phyloP scores from a whole-genome alignment of 2,797 vertebrate species.

The Rhyacichthys aspro region DNA sequence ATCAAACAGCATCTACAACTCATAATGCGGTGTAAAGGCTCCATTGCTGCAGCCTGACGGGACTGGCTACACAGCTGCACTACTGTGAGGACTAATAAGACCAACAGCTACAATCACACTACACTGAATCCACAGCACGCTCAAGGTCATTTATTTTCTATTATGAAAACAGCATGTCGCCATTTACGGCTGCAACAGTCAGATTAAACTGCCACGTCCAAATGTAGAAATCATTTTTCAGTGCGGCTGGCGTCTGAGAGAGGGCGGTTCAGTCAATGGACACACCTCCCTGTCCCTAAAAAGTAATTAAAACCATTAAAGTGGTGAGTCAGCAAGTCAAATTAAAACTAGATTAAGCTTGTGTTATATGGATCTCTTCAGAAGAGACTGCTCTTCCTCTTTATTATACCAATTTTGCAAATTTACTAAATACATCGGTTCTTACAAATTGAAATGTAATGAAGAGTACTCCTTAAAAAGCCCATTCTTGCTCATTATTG shows the following conservation, averaged over 20 bases:
- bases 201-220: conserved; percentile 44
- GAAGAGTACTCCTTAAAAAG: no score
- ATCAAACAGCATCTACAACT: no score
- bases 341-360: conserved; percentile 9
- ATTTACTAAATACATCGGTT: no score
- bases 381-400: not conserved
- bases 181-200: conserved; percentile 23
- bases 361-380: not conserved
- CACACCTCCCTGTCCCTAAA: conserved; percentile 37
- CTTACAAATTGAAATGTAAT: no score
- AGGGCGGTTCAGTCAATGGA: conserved; percentile 33
- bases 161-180: conserved; percentile 40
- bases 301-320: conserved; percentile 42
- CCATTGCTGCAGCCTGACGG: conserved; percentile 53
- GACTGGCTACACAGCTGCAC: conserved; percentile 1
- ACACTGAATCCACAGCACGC: not conserved
- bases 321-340: conserved; percentile 32
- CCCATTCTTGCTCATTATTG: not conserved
- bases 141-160: conserved; percentile 31
- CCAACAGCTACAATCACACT: not conserved
- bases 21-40: conserved; percentile 63
- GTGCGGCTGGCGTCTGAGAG: conserved; percentile 11
- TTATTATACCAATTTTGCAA: no score
- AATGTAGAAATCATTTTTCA: conserved; percentile 47
- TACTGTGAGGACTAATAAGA: not conserved